Percentiles rank a stretch among this genome's conserved stretches.
These are phyloP conservation scores for Mungos mungo DNA, from an alignment of 2,113 vertebrate species.

Conservation along the genomic window DNA sequence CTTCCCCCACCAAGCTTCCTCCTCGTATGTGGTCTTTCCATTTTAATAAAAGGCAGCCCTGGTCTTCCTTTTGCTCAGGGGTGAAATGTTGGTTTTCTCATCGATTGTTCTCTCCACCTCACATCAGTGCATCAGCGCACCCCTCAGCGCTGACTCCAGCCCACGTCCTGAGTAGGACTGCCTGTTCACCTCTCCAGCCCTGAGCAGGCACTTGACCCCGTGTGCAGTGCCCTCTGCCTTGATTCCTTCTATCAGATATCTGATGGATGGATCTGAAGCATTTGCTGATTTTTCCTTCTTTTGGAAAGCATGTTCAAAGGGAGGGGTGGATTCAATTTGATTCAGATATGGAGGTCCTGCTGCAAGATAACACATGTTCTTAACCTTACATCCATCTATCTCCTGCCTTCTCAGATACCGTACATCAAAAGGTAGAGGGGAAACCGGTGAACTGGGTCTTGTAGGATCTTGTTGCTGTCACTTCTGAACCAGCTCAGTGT, in stretches of 20 bases:
- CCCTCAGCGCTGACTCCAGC: too few relatives aligned
- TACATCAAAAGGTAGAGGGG: not conserved
- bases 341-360: not conserved
- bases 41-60: not conserved
- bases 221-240: not conserved
- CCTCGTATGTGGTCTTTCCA: not conserved
- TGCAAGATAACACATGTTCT: not conserved
- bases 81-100: not conserved
- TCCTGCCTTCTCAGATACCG: not conserved
- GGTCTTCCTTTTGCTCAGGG: not conserved
- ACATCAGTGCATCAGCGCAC: not conserved
- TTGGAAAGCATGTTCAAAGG: not conserved
- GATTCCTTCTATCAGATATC: not conserved
- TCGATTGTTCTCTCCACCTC: not conserved
- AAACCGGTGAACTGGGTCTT: not conserved
- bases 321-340: not conserved
- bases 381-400: not conserved
- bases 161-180: fast-evolving
- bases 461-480: not conserved
- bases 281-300: not conserved
- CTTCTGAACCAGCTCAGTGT: not conserved
- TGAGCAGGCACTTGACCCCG: not conserved
- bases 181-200: not conserved
- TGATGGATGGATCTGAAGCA: not conserved
- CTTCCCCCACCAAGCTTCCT: not conserved